Evolutionary conservation across 2,113 vertebrate species (phyloP).

Genomic region (Struthio camelus): DNA sequence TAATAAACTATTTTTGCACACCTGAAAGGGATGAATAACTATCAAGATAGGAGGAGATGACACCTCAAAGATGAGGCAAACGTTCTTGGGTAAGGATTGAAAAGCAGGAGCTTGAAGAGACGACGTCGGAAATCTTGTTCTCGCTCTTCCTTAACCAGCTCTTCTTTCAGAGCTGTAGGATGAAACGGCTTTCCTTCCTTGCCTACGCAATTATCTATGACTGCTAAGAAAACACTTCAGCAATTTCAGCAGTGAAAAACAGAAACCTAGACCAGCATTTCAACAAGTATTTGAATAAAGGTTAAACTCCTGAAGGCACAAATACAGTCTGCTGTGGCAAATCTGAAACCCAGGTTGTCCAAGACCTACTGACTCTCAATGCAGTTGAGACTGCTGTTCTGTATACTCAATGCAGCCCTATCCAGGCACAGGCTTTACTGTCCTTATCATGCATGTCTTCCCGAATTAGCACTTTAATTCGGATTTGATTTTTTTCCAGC

Average conservation of each 20-base stretch:
- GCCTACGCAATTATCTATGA: not conserved
- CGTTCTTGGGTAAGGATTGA: not conserved
- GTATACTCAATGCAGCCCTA: not conserved
- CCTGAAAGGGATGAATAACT: not conserved
- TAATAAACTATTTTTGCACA: not conserved
- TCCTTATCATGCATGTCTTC: fast-evolving
- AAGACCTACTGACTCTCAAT: not conserved
- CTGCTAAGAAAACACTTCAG: not conserved
- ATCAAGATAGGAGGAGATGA: not conserved
- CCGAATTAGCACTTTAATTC: not conserved
- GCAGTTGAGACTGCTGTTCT: not conserved
- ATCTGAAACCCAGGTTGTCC: not conserved
- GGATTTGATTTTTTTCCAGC: not conserved
- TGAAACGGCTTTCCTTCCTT: not conserved
- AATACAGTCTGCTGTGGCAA: not conserved
- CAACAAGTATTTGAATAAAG: fast-evolving
- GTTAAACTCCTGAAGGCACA: not conserved
- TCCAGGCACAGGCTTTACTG: not conserved
- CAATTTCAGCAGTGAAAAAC: not conserved
- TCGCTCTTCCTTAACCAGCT: not conserved
- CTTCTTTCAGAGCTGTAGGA: not conserved
- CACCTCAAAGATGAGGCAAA: not conserved
- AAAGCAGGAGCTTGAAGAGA: not conserved
- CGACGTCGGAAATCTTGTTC: not conserved
- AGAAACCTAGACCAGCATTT: not conserved